Base-by-base conservation (phyloP, 2,888 invertebrate genomes). In the Plemyria rubiginata region DNA sequence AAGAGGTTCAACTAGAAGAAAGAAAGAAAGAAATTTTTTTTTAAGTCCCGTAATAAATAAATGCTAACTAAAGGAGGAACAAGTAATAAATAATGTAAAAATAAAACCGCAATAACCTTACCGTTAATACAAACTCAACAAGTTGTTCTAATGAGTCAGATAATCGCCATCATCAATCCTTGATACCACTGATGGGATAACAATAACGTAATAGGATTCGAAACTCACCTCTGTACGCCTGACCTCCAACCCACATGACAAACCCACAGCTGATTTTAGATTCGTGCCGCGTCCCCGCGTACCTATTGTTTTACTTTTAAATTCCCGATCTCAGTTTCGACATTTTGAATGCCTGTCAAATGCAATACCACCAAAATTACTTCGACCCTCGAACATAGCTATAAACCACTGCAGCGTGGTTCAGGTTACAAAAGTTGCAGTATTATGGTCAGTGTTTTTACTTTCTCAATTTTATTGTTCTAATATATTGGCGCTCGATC, bases 171-270 rank as follows among this genome's bases (percentile, higher is more conserved):
- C 56, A 64, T 64, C 49, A 65, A 61, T 65, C 50, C 54, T 57
- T 60, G 55, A 61, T 59, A 54, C 53, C 56, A 58, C 45, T 58
- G 61, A 67, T 65, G 65, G 58, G 56, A 54, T 58, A 65, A n/a
- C 50, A 55, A 45, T 71, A 66, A 54, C 67, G 60, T 60, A 68
- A 68, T 60, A 60, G 72, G 72, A 72, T 71, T 66, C 43, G 50
- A 57, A 80, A 81, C 79, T 82, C 78, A 74, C 76, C 76, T 59
- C 59, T 50, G 78, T 80, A 77, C 78, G 78, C 77, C 76, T 86
- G 89, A 89, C 92, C 92, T 92, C 88, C 87, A 82, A 79, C 92
- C 92, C 91, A 92, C 92, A 91, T 90, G 87, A 76, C 81, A 71
- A n/a, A 73, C 91, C 90, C 86, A 89, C 90, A 85, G 84, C 80